Conservation (phyloP, 1,140 invertebrate species). For the Nixonia krombeini region DNA sequence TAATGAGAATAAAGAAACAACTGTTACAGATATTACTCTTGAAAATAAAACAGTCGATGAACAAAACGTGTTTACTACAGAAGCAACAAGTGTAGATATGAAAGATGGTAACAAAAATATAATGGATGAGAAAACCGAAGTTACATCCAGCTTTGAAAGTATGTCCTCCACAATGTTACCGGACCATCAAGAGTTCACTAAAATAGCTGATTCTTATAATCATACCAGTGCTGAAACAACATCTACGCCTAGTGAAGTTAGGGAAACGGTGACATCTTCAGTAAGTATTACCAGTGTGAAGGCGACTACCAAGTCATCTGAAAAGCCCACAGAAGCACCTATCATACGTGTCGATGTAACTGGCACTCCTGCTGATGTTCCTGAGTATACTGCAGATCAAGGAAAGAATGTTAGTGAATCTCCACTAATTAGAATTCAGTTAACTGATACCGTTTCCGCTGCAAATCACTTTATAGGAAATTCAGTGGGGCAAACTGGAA, state of each 20-base stretch:
- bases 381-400: slow-evolving; percentile 20
- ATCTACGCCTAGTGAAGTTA: not conserved
- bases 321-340: slow-evolving; percentile 41
- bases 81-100: slow-evolving; percentile 1
- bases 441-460: slow-evolving; percentile 51
- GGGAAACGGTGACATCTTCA: not conserved
- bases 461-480: slow-evolving; percentile 57
- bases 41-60: slow-evolving; percentile 24
- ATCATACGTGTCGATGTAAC: slow-evolving; percentile 53
- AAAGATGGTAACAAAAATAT: too few species aligned
- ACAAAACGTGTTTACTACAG: slow-evolving; percentile 2
- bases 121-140: too few species aligned
- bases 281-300: not conserved
- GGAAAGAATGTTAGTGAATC: slow-evolving; percentile 46
- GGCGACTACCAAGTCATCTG: slow-evolving; percentile 6
- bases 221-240: not conserved
- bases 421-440: slow-evolving; percentile 56
- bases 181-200: not conserved
- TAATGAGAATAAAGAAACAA: slow-evolving; percentile 6
- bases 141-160: slow-evolving; percentile 4
- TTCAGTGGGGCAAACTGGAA: slow-evolving; percentile 18
- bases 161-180: not conserved
- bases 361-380: slow-evolving; percentile 16
- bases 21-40: not conserved
- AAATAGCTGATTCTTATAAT: slow-evolving; percentile 1